Evolutionary conservation across 2,888 invertebrate species (phyloP).

Genomic region (Vesta saturnalis): DNA sequence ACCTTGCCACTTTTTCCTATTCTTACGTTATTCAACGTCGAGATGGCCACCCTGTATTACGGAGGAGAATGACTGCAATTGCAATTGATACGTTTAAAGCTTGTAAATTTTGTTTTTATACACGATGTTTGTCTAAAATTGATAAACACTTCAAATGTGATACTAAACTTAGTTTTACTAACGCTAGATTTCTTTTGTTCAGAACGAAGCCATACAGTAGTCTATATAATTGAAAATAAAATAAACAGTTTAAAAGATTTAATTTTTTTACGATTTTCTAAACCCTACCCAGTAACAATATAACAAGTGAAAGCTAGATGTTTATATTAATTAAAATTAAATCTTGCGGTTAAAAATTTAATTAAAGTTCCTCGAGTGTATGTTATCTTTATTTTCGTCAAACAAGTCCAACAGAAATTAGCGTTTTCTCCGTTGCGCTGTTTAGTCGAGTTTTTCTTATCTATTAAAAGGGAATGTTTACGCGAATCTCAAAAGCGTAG

Average conservation of each 20-base stretch:
- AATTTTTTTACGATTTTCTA: not conserved
- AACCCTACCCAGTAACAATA: not conserved
- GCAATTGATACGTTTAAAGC: too few species aligned
- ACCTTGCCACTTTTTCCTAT: too few species aligned
- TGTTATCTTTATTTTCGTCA: slow-evolving; percentile 22
- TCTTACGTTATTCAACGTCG: too few species aligned
- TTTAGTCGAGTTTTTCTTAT: slow-evolving; percentile 21
- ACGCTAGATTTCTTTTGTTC: too few species aligned
- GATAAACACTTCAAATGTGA: too few species aligned
- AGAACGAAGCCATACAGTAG: too few species aligned
- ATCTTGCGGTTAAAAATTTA: slow-evolving; percentile 22
- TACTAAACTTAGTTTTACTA: too few species aligned
- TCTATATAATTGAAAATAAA: not conserved
- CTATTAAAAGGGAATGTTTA: slow-evolving; percentile 17
- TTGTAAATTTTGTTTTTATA: not conserved
- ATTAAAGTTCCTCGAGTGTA: slow-evolving; percentile 25
- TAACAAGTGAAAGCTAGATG: not conserved
- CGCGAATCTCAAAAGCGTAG: slow-evolving; percentile 11
- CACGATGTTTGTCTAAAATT: not conserved
- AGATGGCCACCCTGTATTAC: too few species aligned
- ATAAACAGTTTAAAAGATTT: not conserved
- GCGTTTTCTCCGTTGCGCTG: not conserved
- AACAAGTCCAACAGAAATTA: not conserved
- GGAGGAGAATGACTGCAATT: too few species aligned
- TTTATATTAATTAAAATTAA: slow-evolving; percentile 5